phyloP scores from a whole-genome alignment of 1,140 invertebrate species.

The Trachymyrmex cornetzi region DNA sequence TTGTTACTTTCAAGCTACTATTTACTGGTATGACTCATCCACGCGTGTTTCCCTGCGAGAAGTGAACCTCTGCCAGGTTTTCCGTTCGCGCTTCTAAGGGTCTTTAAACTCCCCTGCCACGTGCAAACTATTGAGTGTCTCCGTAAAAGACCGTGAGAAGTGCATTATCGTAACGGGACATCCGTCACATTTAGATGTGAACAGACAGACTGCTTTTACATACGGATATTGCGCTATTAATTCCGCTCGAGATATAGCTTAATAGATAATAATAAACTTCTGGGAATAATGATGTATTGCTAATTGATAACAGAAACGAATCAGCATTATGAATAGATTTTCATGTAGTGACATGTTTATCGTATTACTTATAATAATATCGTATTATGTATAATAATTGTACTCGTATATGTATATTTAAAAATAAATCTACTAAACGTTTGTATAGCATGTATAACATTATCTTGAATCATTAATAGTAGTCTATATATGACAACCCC shows the following conservation, averaged over 20 bases:
- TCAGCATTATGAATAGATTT: neutral
- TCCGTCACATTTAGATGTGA: slow-evolving; percentile 57
- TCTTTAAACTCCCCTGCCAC: slow-evolving; percentile 78
- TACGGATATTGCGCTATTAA: slow-evolving; percentile 8
- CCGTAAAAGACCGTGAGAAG: slow-evolving; percentile 66
- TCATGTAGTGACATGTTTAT: neutral
- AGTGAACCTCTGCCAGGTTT: slow-evolving; percentile 40
- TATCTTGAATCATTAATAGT: slow-evolving; percentile 15
- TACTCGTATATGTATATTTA: neutral
- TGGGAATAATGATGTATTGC: neutral
- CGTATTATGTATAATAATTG: neutral
- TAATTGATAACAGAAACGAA: slow-evolving; percentile 10
- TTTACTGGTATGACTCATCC: slow-evolving; percentile 78
- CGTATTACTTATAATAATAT: neutral
- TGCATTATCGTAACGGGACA: slow-evolving; percentile 45
- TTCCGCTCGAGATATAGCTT: neutral
- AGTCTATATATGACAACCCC: neutral
- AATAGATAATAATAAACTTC: neutral
- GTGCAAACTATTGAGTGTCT: slow-evolving; percentile 61
- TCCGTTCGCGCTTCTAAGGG: slow-evolving; percentile 66
- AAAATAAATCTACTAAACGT: slow-evolving; percentile 14
- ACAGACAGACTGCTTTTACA: slow-evolving; percentile 4
- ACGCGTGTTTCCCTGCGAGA: slow-evolving; percentile 66
- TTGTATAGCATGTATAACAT: neutral
- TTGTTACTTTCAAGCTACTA: slow-evolving; percentile 66